Conservation (phyloP, 2,113 vertebrate species). For the Callaeas wilsoni region DNA sequence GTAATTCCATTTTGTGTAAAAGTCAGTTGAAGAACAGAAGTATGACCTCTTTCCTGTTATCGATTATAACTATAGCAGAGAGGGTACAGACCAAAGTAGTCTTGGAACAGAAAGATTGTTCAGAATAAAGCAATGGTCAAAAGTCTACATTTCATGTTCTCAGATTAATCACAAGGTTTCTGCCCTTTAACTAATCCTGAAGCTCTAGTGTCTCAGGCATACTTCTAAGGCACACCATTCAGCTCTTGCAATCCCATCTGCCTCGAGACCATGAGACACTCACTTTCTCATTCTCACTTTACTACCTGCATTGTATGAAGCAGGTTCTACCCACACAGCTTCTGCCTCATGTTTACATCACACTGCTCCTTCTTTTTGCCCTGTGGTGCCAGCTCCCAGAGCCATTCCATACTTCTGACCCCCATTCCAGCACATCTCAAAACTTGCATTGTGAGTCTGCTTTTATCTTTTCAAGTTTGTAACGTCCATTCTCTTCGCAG, state of each 20-base stretch:
- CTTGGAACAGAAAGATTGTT: neutral
- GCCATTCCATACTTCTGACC: neutral
- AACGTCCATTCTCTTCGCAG: neutral
- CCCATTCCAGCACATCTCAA: neutral
- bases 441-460: neutral
- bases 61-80: neutral
- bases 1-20: neutral
- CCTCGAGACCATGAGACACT: neutral
- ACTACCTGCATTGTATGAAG: neutral
- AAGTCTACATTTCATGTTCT: neutral
- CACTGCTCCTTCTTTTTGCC: neutral
- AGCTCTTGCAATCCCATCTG: neutral
- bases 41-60: neutral
- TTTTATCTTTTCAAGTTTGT: neutral
- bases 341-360: neutral
- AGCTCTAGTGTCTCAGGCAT: neutral
- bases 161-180: neutral
- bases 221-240: neutral
- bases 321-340: neutral
- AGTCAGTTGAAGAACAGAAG: neutral
- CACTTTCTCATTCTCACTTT: neutral
- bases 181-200: neutral
- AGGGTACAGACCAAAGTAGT: neutral
- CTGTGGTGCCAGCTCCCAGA: neutral
- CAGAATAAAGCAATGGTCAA: accelerated